Base-by-base conservation (phyloP, 2,888 invertebrate genomes). In the Agrochola macilenta region DNA sequence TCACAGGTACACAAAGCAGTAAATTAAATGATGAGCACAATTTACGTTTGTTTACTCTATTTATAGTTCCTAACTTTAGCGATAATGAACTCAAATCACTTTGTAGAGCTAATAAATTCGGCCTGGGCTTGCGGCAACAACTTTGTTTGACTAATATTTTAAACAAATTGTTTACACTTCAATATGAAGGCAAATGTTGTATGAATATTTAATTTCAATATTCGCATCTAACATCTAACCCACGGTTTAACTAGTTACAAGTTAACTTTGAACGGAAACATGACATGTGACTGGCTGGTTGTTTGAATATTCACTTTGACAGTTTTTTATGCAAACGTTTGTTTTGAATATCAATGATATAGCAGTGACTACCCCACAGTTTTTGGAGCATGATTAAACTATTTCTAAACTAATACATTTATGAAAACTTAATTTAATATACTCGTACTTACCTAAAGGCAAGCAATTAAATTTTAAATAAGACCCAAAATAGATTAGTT, bases 51-150 rank as follows among this genome's bases (percentile, higher is more conserved):
- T 86, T 84, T 60, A 57, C 68, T 81, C 81, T 82, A 83, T 88
- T 87, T 83, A 83, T 87, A 84, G 82, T 84, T 86, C n/a, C 80
- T 69, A 87, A 87, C 89, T 88, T 86, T 66, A 65, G 75, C 76
- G 69, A 83, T 85, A 84, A 89, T 89, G 81, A 89, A 88, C 83
- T 82, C 46, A 65, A 89, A 89, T 85, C 88, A 83, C 83, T 89
- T 84, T 84, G 81, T 81, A 75, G 68, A 76, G 76, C 74, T 88
- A 85, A 89, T 88, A 89, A 84, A 88, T 88, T 81, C 74, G 60
- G 61, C 63, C 74, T 57, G 69, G 61, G 76, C 73, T 79, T 75
- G 84, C 75, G 84, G 79, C 66, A 30, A 78, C 75, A 79, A 81
- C 76, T 76, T 85, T 81, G 81, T 81, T 81, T 74, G 72, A 43